Evolutionary conservation across 1,140 invertebrate species (phyloP), one percentile per base, ranked within the genome.

Genomic region (Caenorhabditis remanei): DNA sequence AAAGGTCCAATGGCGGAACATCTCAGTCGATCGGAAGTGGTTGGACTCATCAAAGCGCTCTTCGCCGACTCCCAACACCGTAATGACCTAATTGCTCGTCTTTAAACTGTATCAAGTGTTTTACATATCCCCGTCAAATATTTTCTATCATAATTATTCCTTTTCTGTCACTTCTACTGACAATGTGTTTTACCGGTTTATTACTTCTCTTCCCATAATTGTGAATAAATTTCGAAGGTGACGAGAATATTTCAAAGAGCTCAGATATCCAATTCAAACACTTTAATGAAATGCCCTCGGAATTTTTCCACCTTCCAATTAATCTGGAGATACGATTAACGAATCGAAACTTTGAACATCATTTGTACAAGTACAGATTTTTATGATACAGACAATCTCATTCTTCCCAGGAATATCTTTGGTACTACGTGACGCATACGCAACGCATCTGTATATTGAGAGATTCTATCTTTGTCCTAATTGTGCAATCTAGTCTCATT

Each of bases 1-100:
- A 79, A 79, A 13, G 71, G 71, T 32, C 71, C 71, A 79, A 79
- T 79, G 71, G 71, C 46, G 6, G 71, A 79, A n/a, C 71, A 79
- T 32, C n/a, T 79, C 14, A 79, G 46, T 14, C 71, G 71, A 24
- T 79, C 71, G 11, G 71, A 79, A 79, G 43, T 79, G 8, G 71
- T 79, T 24, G 71, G 71, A 48, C 71, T 79, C 11, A 79, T 79
- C 46, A 79, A 79, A 50, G 71, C 71, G 6, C 46, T 79, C 4
- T 79, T 79, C 46, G 40, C 71, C 40, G 71, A 79, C n/a, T 50
- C 71, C 11, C 71, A 79, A 79, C 43, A 79, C 11, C 43, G 71
- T 13, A 50, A 13, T 14, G 71, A 79, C 9, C 46, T 79, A 11
- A 79, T 79, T 13, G 43, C 71, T 53, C 71, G 71, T 24, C n/a